Base-by-base conservation (phyloP, 2,888 invertebrate genomes). In the Pachycephus smyrnensis region DNA sequence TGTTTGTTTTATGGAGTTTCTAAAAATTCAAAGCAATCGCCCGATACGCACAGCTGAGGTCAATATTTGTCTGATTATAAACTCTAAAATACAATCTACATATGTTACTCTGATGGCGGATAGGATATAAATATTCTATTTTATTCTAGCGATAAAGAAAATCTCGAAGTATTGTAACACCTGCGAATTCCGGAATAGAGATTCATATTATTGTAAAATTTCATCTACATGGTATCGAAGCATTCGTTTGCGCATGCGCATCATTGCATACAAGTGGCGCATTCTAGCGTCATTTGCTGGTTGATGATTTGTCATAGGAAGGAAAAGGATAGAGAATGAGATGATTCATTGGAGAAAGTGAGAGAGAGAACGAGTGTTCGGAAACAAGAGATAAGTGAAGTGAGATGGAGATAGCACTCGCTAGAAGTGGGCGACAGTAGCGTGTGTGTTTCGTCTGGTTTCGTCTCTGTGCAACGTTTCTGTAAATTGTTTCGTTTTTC, bases 401-500 rank as follows among this genome's bases (percentile, higher is more conserved):
- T 23, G 55, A 9, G 55, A 55, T 55, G 23, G 55, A 55, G 55
- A 23, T 55, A 55, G 55, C 23, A 55, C 55, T 55, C 55, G 23
- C 9, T 23, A 9, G 23, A 55, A 55, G 55, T 23, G 23, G 23
- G n/a, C n/a, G 55, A 55, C 2, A 55, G 23, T 23, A 23, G 55
- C 55, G 55, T 55, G 55, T 23, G 55, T 55, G 55, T 40, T 23
- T 55, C n/a, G n/a, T n/a, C n/a, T n/a, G n/a, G 23, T 55, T 55
- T 23, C 55, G 55, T 55, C 55, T 55, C 80, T 76, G 78, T 77
- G 78, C 73, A 78, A 76, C 82, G 80, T 75, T 76, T n/a, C 74
- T 40, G 33, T 69, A 80, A 84, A 79, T 82, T 76, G 40, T 78
- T 80, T 73, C 35, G 76, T 76, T 78, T 78, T 36, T 68, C 73